Evolutionary conservation across 2,113 vertebrate genomes (phyloP).

Genomic region (Tympanuchus pallidicinctus): DNA sequence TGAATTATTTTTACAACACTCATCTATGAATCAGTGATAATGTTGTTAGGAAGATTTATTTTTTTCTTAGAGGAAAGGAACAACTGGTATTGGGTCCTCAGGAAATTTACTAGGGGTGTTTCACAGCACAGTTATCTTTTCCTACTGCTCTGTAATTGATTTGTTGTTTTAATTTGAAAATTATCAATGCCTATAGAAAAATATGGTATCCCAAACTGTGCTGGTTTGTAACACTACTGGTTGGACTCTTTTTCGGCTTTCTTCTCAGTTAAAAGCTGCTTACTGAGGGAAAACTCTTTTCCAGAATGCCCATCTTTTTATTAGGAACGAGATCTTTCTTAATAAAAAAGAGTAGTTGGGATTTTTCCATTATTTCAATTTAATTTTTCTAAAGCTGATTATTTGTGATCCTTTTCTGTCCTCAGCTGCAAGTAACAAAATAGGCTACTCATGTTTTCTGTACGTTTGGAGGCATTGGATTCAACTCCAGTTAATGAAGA

Average conservation of each 20-base stretch:
- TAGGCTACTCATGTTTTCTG: background rate
- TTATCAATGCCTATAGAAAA: background rate
- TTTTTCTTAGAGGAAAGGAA: background rate
- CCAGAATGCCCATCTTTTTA: background rate
- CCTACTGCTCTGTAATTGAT: background rate
- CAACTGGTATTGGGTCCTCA: background rate
- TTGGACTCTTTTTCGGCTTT: background rate
- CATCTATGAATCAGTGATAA: background rate
- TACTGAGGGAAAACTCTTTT: fast-evolving
- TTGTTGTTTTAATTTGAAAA: background rate
- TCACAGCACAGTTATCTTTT: background rate
- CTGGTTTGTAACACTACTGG: background rate
- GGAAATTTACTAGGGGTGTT: background rate
- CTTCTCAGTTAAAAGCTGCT: background rate
- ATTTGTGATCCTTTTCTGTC: background rate
- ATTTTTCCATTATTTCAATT: background rate
- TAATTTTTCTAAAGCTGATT: background rate
- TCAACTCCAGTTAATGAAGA: background rate
- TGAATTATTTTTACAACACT: background rate
- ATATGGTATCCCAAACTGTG: background rate
- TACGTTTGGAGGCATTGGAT: background rate
- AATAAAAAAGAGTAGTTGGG: background rate
- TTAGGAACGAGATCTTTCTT: background rate
- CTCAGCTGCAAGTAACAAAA: background rate
- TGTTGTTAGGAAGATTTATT: background rate